Evolutionary conservation across 1,140 invertebrate species (phyloP).

Genomic region (Leguminivora glycinivorella): DNA sequence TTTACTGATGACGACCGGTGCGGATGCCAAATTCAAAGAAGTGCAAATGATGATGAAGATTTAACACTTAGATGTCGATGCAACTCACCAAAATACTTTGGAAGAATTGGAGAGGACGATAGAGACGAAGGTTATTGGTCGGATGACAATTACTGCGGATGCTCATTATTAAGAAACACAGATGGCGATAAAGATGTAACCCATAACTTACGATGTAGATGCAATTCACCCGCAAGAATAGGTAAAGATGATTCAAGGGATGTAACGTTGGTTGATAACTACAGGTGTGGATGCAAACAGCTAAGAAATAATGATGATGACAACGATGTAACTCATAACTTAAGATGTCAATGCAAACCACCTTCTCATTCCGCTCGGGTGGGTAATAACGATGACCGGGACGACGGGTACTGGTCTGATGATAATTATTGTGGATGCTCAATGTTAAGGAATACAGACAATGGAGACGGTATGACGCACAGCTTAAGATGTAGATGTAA

Average conservation of each 20-base stretch:
- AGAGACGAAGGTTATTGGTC: neutral
- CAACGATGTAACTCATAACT: neutral
- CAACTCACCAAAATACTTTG: neutral
- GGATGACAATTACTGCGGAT: neutral
- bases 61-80: neutral
- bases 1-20: neutral
- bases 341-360: neutral
- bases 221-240: neutral
- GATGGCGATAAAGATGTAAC: neutral
- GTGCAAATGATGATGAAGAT: neutral
- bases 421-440: neutral
- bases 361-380: neutral
- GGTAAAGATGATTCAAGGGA: neutral
- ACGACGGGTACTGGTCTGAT: neutral
- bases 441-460: neutral
- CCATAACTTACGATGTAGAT: neutral
- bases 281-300: conserved; percentile 28
- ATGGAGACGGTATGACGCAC: neutral
- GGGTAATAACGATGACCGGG: neutral
- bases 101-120: neutral
- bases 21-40: neutral
- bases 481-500: neutral
- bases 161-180: neutral
- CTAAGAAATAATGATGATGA: neutral
- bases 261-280: neutral